phyloP scores from a whole-genome alignment of 2,888 invertebrate species.

The Mimachlamys varia region DNA sequence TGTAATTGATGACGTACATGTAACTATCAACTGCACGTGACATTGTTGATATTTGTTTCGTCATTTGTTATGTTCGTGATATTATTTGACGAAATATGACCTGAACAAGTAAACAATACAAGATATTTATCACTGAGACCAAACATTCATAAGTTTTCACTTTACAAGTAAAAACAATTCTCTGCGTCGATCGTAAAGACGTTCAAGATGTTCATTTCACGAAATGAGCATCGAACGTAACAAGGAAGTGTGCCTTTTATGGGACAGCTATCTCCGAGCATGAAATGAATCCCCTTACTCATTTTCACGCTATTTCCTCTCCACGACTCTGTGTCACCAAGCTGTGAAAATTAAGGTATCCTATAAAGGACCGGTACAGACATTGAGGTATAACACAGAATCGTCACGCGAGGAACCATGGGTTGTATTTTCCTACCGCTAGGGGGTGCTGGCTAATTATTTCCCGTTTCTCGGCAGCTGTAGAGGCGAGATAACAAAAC shows the following conservation, averaged over 20 bases:
- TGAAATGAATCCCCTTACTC: conserved; percentile 17
- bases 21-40: no score
- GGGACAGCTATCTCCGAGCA: background rate
- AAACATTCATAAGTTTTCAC: no score
- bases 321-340: background rate
- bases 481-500: conserved; percentile 11
- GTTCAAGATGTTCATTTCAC: background rate
- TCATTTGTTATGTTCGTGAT: no score
- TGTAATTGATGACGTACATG: no score
- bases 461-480: conserved; percentile 36
- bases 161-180: background rate
- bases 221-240: conserved; percentile 4
- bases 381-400: background rate
- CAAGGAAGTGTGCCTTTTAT: background rate
- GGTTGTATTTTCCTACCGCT: conserved; percentile 36
- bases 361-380: background rate
- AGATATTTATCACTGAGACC: no score
- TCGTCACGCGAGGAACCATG: conserved; percentile 24
- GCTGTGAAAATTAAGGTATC: conserved; percentile 36
- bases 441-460: conserved; percentile 36
- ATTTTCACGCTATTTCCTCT: conserved; percentile 18
- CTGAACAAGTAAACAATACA: no score
- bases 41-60: no score
- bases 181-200: background rate
- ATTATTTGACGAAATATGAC: no score